Conservation (phyloP, 1,140 invertebrate genomes). For the Lepeophtheirus salmonis region DNA sequence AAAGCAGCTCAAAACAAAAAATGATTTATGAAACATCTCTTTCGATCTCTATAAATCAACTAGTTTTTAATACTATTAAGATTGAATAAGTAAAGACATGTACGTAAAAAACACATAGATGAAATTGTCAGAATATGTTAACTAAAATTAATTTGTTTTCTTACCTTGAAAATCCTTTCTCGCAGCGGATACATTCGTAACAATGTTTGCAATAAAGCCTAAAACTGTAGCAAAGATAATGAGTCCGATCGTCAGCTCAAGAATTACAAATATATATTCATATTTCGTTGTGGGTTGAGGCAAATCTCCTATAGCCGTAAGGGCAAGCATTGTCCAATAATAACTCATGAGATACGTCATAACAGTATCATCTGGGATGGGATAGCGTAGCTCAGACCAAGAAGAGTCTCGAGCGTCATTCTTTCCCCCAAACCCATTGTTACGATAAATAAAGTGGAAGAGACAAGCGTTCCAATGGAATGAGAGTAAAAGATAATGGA, state of each 20-base stretch:
- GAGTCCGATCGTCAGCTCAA: constrained; percentile 69
- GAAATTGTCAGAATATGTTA: too few relatives aligned
- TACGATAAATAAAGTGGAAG: constrained; percentile 85
- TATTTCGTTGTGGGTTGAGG: constrained; percentile 55
- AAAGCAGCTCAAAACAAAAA: too few relatives aligned
- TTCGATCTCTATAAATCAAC: too few relatives aligned
- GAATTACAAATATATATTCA: constrained; percentile 74
- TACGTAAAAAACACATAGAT: too few relatives aligned
- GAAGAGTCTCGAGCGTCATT: background rate
- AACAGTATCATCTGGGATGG: constrained; percentile 47
- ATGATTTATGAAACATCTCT: too few relatives aligned
- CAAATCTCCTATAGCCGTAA: constrained; percentile 61
- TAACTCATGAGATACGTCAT: constrained; percentile 91
- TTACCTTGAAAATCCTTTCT: constrained; percentile 89
- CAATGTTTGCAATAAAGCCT: constrained; percentile 84
- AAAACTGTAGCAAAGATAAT: constrained; percentile 76
- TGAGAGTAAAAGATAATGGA: constrained; percentile 52
- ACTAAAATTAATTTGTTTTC: too few relatives aligned
- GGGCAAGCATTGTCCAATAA: constrained; percentile 88
- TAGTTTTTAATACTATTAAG: too few relatives aligned
- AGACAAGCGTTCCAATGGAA: constrained; percentile 99
- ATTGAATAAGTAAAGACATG: too few relatives aligned
- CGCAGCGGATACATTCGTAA: constrained; percentile 78
- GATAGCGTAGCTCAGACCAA: constrained; percentile 16
- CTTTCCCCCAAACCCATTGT: constrained; percentile 61